A percentile compares a stretch with the other conserved stretches of the same genome.
phyloP scores from a whole-genome alignment of 2,113 vertebrate genomes.

The Siniperca chuatsi region DNA sequence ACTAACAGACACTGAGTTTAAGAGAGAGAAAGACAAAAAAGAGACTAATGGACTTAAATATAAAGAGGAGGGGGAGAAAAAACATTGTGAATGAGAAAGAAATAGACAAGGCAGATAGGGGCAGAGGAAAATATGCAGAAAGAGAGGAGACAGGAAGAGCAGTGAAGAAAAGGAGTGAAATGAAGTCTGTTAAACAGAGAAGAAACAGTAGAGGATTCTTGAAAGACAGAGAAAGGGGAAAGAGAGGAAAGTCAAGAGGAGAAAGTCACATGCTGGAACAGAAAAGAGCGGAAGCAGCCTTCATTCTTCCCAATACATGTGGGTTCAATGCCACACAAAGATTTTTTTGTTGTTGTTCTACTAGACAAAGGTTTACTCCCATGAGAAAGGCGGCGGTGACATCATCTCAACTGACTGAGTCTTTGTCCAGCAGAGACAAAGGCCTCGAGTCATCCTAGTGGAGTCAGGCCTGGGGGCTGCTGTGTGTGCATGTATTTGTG shows the following conservation, averaged over 20 bases:
- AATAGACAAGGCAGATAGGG: neutral
- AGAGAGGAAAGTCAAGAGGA: slow-evolving; percentile 58
- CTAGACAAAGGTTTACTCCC: slow-evolving; percentile 86
- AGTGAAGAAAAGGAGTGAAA: slow-evolving; percentile 5
- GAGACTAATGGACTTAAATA: slow-evolving; percentile 15
- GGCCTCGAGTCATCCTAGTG: slow-evolving; percentile 82
- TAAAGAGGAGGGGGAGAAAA: slow-evolving; percentile 7
- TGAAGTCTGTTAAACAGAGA: slow-evolving; percentile 20
- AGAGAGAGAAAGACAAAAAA: slow-evolving; percentile 8
- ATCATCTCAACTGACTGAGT: slow-evolving; percentile 87
- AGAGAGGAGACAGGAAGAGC: slow-evolving; percentile 13
- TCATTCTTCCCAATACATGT: slow-evolving; percentile 75
- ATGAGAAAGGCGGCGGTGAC: slow-evolving; percentile 86
- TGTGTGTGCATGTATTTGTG: slow-evolving; percentile 38
- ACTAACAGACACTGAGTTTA: slow-evolving; percentile 22
- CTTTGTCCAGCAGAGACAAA: slow-evolving; percentile 85
- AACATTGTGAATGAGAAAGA: neutral
- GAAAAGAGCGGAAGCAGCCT: slow-evolving; percentile 82
- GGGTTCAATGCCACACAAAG: slow-evolving; percentile 85
- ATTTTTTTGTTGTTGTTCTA: slow-evolving; percentile 87
- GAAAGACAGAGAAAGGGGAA: slow-evolving; percentile 43
- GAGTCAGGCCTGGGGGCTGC: slow-evolving; percentile 64
- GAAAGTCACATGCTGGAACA: slow-evolving; percentile 80
- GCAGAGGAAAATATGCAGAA: slow-evolving; percentile 20
- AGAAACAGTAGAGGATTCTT: slow-evolving; percentile 34